Conservation (phyloP, 2,797 vertebrate genomes). For the Hafferia zeledoni region DNA sequence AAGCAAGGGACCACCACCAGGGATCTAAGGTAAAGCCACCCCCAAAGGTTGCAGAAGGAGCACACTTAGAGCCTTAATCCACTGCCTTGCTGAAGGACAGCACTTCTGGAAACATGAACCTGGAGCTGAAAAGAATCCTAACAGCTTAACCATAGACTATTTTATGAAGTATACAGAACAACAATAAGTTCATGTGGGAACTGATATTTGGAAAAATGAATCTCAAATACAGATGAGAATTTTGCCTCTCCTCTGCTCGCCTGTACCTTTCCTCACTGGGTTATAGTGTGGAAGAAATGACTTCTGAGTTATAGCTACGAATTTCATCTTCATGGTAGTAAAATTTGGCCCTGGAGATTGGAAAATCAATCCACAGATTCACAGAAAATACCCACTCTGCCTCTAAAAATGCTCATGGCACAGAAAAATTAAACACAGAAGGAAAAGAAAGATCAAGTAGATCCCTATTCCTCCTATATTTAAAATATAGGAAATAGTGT, state of each 20-base stretch:
- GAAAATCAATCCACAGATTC: not conserved
- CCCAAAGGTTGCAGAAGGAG: not conserved
- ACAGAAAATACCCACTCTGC: not conserved
- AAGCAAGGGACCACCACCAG: rapidly evolving
- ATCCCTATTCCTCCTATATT: not conserved
- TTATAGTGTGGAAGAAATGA: not conserved
- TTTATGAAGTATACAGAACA: not conserved
- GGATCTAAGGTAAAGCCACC: not conserved
- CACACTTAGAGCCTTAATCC: not conserved
- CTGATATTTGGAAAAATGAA: not conserved
- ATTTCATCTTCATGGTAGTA: not conserved
- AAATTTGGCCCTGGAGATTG: not conserved
- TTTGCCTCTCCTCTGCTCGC: not conserved
- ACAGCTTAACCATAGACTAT: not conserved
- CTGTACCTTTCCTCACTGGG: not conserved
- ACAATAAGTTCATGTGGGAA: not conserved
- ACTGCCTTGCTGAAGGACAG: not conserved
- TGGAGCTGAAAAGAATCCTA: not conserved
- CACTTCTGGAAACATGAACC: not conserved
- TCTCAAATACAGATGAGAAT: not conserved
- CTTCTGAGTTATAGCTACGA: not conserved
- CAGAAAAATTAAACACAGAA: not conserved
- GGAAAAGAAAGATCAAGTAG: not conserved
- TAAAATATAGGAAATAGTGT: not conserved
- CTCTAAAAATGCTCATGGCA: not conserved